Base-by-base conservation (phyloP, 2,888 invertebrate genomes). In the Odontocerum albicorne region DNA sequence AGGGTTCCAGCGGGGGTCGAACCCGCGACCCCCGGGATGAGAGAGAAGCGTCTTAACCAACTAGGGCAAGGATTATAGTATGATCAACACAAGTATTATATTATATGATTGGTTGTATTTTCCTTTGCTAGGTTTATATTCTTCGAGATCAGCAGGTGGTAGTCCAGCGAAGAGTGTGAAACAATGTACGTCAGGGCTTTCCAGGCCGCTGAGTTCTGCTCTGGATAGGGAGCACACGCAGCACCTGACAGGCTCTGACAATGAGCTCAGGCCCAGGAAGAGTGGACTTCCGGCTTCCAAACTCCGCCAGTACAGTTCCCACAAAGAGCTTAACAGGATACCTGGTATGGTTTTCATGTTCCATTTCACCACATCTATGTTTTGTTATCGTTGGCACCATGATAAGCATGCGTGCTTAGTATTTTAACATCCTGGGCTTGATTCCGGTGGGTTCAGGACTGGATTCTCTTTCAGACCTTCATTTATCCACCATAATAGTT, bases 261-360 rank as follows among this genome's bases (percentile, higher is more conserved):
- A 67, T 61, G 47, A 69, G 57, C 61, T 60, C 32, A 47, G 52
- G 20, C 40, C 17, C 16, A 68, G 70, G 56, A 72, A 72, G 63
- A 69, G 74, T 1, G 66, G 67, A 55, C 67, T 78, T 63, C 78
- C 78, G 4, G 75, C 75, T 0, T 78, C 78, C 35, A 78, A 78
- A 64, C 68, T 78, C 58, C 70, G 78, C 61, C 78, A 78, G 62
- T 78, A 77, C 65, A 77, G 78, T 64, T 78, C 78, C 49, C 78
- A 78, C 65, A 75, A 72, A 62, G 78, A 78, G 64, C 71, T 78
- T 7, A 74, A 67, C 64, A 71, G 75, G 62, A 74, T 77, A 70
- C 74, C 77, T 22, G 73, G 77, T 77, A 63, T 40, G 32, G 27
- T 7, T 13, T 2, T 21, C 1, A 40, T 19, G 27, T 27, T 27